Base-by-base conservation (phyloP, 2,113 vertebrate species). In the Cephalopholis sonnerati region DNA sequence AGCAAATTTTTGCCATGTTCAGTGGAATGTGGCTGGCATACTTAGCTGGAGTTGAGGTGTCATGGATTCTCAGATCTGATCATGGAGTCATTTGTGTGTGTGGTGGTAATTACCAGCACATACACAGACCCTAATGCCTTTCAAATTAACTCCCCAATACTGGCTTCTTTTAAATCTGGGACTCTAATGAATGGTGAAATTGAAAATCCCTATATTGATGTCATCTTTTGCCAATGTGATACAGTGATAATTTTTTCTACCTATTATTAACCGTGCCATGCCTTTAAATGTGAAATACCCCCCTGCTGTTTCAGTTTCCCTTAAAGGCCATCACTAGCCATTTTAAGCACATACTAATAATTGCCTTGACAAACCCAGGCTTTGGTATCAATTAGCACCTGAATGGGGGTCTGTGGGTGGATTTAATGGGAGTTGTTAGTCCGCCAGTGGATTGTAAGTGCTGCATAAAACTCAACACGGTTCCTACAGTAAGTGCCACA, bases 371-470 rank as follows among this genome's bases (percentile, higher is more conserved):
- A 97, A 97, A 97, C 96, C 95, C 95, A 93, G 96, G 96, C 96
- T 96, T 96, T 96, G 95, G 96, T 97, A 97, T 97, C 97, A 97
- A 98, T 99, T 98, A 98, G 96, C 96, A 96, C 96, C 96, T 97
- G 96, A 97, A 97, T 96, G 95, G 96, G 96, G 96, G 95, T 95
- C 94, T 89, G 70, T 83, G n/a, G 93, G 96, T 96, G 77, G 89
- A 96, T 96, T 97, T 97, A 97, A 97, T 97, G 96, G 96, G 94
- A 95, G 95, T 96, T 95, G 95, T 96, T 97, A 96, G 96, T 95
- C 95, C 93, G 62, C 92, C 90, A 92, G 93, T 92, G 92, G 93
- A 96, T 92, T 93, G 92, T 88, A 91, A 89, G 90, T 87, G 91
- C 89, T 93, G 88, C 89, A 80, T 73, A 92, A 92, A 94, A 93